A percentile compares a stretch with the other conserved stretches of the same genome.
phyloP scores from a whole-genome alignment of 2,113 vertebrate genomes.

The Xiphias gladius region DNA sequence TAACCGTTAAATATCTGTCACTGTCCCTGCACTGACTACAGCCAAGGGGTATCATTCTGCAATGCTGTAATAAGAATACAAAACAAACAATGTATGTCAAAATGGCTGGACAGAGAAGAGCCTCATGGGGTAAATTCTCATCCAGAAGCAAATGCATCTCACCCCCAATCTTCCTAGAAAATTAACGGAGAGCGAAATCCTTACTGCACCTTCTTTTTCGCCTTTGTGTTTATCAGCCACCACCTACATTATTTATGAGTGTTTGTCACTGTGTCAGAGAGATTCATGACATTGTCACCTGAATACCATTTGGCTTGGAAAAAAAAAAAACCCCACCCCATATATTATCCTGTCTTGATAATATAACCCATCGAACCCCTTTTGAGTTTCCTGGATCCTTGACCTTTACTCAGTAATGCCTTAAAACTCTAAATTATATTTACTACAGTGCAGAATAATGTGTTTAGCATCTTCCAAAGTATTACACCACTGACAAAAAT shows the following conservation, averaged over 20 bases:
- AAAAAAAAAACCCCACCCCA: no score
- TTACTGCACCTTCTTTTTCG: neutral
- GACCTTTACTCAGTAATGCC: conserved; percentile 5
- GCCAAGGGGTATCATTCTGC: neutral
- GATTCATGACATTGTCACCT: neutral
- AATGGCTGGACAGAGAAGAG: no score
- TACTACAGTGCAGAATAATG: neutral
- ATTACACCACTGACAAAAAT: neutral
- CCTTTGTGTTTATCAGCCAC: no score
- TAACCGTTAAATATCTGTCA: neutral
- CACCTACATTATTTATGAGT: no score
- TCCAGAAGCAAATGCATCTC: no score
- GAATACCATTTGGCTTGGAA: neutral
- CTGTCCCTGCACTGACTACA: neutral
- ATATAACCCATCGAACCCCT: neutral
- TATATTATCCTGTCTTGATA: no score
- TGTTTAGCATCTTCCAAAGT: neutral
- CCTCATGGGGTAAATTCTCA: no score
- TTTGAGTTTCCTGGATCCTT: neutral
- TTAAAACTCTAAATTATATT: conserved; percentile 10
- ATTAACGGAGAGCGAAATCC: neutral
- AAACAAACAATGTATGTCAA: no score
- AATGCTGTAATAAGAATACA: neutral
- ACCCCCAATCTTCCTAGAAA: no score
- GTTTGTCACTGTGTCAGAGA: no score